Percentiles rank a stretch among this genome's conserved stretches.
Evolutionary conservation across 2,797 vertebrate genomes (phyloP).

Genomic region (Loris lydekkerianus): DNA sequence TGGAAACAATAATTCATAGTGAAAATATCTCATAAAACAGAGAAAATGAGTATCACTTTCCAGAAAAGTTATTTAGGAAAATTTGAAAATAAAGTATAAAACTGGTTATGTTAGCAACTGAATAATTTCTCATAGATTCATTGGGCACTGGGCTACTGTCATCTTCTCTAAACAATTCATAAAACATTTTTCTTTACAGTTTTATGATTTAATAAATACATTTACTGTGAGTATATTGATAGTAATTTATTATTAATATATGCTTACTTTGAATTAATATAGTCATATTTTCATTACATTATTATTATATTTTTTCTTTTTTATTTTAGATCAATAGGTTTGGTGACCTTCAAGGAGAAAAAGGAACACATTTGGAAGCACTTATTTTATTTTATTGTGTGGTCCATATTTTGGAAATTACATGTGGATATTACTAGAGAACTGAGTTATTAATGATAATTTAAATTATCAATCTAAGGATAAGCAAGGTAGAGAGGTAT

Average conservation of each 20-base stretch:
- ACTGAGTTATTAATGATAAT: conserved; percentile 17
- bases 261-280: neutral
- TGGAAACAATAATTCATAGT: neutral
- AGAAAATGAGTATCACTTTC: conserved; percentile 15
- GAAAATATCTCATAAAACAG: conserved; percentile 40
- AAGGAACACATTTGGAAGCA: neutral
- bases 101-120: neutral
- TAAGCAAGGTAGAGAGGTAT: neutral
- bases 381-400: conserved; percentile 26
- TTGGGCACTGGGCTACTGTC: neutral
- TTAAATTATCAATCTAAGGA: neutral
- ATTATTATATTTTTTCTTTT: conserved; percentile 27
- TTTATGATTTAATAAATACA: neutral
- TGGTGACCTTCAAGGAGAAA: neutral
- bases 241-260: neutral
- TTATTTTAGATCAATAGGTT: neutral
- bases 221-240: neutral
- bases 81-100: neutral
- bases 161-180: conserved; percentile 19
- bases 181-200: neutral
- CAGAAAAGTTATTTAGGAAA: neutral
- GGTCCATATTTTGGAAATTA: neutral
- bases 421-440: neutral
- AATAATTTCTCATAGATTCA: conserved; percentile 20
- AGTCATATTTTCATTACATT: neutral